A percentile compares a stretch with the other conserved stretches of the same genome.
phyloP scores from a whole-genome alignment of 2,113 vertebrate genomes.

The Macquaria ambigua region DNA sequence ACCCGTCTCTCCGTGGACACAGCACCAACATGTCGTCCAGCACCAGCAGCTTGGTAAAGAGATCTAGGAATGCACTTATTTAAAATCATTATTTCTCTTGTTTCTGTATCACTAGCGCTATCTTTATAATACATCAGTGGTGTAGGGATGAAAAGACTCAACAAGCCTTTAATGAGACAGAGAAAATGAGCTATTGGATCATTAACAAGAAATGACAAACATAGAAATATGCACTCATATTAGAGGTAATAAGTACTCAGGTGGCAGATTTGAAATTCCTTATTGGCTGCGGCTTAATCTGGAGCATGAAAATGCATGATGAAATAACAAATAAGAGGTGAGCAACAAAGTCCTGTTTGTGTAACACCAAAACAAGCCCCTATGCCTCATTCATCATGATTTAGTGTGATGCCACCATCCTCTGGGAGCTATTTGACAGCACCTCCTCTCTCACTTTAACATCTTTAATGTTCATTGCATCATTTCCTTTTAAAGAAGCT shows the following conservation, averaged over 20 bases:
- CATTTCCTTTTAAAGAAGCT: slow-evolving; percentile 49
- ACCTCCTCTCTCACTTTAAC: slow-evolving; percentile 27
- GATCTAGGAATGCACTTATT: not conserved
- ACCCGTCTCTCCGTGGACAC: slow-evolving; percentile 75
- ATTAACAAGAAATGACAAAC: slow-evolving; percentile 19
- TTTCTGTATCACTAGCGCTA: not conserved
- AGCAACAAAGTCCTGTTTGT: slow-evolving; percentile 33
- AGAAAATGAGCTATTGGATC: not conserved
- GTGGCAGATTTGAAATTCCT: slow-evolving; percentile 26
- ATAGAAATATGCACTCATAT: not conserved
- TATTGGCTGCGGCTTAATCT: slow-evolving; percentile 18
- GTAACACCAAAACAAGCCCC: slow-evolving; percentile 17
- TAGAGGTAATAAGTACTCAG: slow-evolving; percentile 14
- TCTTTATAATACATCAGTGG: not conserved
- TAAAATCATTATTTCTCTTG: not conserved
- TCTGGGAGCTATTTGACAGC: slow-evolving; percentile 50
- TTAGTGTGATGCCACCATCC: slow-evolving; percentile 37
- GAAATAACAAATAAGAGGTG: slow-evolving; percentile 49
- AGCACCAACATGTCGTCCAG: slow-evolving; percentile 77
- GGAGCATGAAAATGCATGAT: slow-evolving; percentile 31
- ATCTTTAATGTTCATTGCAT: slow-evolving; percentile 43
- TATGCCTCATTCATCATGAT: slow-evolving; percentile 48
- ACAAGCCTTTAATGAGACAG: slow-evolving; percentile 1
- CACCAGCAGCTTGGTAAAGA: slow-evolving; percentile 83
- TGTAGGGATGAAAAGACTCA: not conserved